Conservation (phyloP, 1,140 invertebrate species). For the Planococcus citri region DNA sequence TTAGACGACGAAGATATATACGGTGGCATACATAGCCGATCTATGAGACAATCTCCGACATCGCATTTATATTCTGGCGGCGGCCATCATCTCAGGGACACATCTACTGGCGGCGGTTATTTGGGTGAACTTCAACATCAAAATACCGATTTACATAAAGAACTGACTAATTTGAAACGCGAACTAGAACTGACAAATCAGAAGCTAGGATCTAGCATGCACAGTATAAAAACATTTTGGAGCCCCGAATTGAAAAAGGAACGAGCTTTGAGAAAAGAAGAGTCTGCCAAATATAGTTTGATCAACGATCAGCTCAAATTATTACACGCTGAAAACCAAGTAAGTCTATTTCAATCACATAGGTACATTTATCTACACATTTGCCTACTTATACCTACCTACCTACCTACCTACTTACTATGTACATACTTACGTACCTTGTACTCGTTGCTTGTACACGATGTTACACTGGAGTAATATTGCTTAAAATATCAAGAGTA, state of each 20-base stretch:
- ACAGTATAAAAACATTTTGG: slow-evolving; percentile 99
- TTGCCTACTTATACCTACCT: too few species aligned
- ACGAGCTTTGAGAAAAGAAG: slow-evolving; percentile 87
- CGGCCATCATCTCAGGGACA: slow-evolving; percentile 21
- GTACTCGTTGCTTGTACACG: too few species aligned
- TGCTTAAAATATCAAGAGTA: too few species aligned
- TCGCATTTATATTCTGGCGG: slow-evolving; percentile 37
- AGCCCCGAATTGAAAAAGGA: slow-evolving; percentile 98
- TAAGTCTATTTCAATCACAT: slow-evolving; percentile 40
- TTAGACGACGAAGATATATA: slow-evolving; percentile 40
- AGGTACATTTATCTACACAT: neutral
- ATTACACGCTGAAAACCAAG: slow-evolving; percentile 94
- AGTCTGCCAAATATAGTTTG: slow-evolving; percentile 90
- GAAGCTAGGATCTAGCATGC: slow-evolving; percentile 96
- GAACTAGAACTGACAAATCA: slow-evolving; percentile 95
- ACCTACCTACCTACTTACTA: too few species aligned
- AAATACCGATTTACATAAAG: slow-evolving; percentile 88
- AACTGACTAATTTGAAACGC: slow-evolving; percentile 89
- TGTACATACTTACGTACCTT: too few species aligned
- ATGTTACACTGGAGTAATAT: too few species aligned
- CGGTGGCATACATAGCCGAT: slow-evolving; percentile 40
- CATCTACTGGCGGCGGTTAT: slow-evolving; percentile 41
- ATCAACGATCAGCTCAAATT: slow-evolving; percentile 95
- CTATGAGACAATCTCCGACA: slow-evolving; percentile 51
- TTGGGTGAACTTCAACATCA: slow-evolving; percentile 88